These are phyloP conservation scores for Nannospalax galili DNA, from an alignment of 2,113 vertebrate genomes.

Conservation along the genomic window DNA sequence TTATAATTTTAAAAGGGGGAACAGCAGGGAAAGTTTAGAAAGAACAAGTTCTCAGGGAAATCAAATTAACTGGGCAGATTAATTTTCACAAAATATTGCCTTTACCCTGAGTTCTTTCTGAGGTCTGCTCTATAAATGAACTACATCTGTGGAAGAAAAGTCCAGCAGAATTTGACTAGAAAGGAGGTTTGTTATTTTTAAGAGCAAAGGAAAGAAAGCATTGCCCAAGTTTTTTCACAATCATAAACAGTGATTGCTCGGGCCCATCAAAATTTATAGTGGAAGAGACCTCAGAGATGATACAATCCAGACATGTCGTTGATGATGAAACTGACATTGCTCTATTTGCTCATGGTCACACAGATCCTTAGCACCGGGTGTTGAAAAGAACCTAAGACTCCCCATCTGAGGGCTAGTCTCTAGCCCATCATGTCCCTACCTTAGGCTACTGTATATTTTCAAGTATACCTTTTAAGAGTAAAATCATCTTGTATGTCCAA, in stretches of 20 bases:
- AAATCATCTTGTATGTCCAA: background rate
- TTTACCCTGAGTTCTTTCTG: slow-evolving; percentile 22
- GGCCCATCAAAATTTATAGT: background rate
- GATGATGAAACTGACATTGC: background rate
- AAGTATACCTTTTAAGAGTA: background rate
- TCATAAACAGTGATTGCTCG: background rate
- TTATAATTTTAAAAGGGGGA: slow-evolving; percentile 50
- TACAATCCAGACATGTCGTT: background rate
- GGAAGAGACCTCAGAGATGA: slow-evolving; percentile 40
- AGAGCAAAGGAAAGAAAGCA: slow-evolving; percentile 41
- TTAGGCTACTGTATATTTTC: background rate
- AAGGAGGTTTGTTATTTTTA: slow-evolving; percentile 42
- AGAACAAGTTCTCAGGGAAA: slow-evolving; percentile 68
- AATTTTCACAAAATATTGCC: slow-evolving; percentile 74
- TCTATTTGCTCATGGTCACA: background rate
- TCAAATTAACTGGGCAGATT: slow-evolving; percentile 71
- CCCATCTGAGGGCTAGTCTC: background rate
- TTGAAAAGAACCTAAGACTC: background rate
- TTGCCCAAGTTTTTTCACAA: slow-evolving; percentile 36
- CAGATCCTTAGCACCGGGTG: background rate
- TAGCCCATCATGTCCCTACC: background rate
- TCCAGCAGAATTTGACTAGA: background rate
- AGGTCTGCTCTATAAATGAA: slow-evolving; percentile 50
- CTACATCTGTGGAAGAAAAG: slow-evolving; percentile 20
- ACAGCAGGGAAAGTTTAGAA: slow-evolving; percentile 65